Percentiles rank a stretch among this genome's conserved stretches.
Evolutionary conservation across 1,140 invertebrate genomes (phyloP).

Genomic region (Drosophila funebris): DNA sequence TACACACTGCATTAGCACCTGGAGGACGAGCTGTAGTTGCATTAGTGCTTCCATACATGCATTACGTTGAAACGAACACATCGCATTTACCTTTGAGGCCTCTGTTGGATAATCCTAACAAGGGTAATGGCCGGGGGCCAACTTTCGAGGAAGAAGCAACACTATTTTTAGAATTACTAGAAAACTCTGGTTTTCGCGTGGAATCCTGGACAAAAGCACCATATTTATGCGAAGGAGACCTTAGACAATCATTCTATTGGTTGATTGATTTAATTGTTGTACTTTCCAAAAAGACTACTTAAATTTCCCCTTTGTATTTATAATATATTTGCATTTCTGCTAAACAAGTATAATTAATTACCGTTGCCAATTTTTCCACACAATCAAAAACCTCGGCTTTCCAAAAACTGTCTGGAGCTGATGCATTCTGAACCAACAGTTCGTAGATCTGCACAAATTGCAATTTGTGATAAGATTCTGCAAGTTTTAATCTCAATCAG

Average conservation of each 20-base stretch:
- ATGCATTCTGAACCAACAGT: too few relatives aligned
- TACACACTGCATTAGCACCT: constrained; percentile 87
- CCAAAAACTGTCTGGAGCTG: too few relatives aligned
- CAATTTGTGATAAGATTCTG: too few relatives aligned
- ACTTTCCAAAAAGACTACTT: constrained; percentile 80
- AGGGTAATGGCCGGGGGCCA: constrained; percentile 39
- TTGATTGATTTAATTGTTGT: constrained; percentile 94
- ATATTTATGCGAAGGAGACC: constrained; percentile 96
- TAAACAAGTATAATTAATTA: neutral
- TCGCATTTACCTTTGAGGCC: constrained; percentile 81
- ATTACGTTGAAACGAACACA: constrained; percentile 91
- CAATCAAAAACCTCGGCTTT: neutral
- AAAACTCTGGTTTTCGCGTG: constrained; percentile 88
- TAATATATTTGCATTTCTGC: neutral
- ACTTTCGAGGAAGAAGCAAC: constrained; percentile 78
- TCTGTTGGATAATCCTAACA: constrained; percentile 55
- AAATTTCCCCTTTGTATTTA: neutral
- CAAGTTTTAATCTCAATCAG: too few relatives aligned
- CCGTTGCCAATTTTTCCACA: neutral
- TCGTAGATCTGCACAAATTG: too few relatives aligned
- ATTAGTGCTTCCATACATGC: constrained; percentile 92
- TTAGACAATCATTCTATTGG: constrained; percentile 94
- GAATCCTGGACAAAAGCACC: constrained; percentile 93
- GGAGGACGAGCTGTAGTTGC: constrained; percentile 91
- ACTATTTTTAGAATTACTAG: constrained; percentile 74